Conservation (phyloP, 2,113 vertebrate species). For the Neotragus pygmaeus region DNA sequence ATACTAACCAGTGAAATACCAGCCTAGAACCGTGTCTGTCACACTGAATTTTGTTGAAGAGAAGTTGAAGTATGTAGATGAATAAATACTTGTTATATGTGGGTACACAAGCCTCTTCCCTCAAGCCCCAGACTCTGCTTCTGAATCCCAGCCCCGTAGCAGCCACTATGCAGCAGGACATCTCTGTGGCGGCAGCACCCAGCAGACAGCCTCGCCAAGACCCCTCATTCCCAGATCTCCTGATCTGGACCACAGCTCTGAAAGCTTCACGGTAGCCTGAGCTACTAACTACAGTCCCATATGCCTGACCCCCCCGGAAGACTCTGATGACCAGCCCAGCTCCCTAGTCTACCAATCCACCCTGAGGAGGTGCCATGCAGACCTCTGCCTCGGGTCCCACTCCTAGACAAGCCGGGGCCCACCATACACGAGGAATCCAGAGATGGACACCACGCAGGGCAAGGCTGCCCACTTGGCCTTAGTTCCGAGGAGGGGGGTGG, state of each 20-base stretch:
- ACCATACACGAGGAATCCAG: accelerated
- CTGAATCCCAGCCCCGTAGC: not conserved
- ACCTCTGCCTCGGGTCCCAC: accelerated
- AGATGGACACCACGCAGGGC: accelerated
- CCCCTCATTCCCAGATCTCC: accelerated
- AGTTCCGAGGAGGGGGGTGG: not conserved
- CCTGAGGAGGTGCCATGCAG: accelerated
- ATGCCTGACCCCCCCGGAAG: accelerated
- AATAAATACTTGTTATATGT: not conserved
- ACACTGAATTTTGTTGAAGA: not conserved
- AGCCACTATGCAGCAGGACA: accelerated
- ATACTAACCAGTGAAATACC: no score
- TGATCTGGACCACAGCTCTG: not conserved
- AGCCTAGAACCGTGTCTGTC: not conserved
- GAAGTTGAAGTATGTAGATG: not conserved
- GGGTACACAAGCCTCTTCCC: not conserved
- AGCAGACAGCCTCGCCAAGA: not conserved
- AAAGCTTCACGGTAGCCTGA: accelerated
- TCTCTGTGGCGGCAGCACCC: accelerated
- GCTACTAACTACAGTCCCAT: not conserved
- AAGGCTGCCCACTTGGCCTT: accelerated
- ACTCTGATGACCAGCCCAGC: no score
- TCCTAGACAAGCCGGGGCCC: not conserved
- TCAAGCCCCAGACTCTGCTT: not conserved
- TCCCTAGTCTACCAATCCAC: not conserved